These are phyloP conservation scores for Amphiura filiformis DNA, from an alignment of 35 echinoderm and acorn worm genomes.

Conservation along the genomic window DNA sequence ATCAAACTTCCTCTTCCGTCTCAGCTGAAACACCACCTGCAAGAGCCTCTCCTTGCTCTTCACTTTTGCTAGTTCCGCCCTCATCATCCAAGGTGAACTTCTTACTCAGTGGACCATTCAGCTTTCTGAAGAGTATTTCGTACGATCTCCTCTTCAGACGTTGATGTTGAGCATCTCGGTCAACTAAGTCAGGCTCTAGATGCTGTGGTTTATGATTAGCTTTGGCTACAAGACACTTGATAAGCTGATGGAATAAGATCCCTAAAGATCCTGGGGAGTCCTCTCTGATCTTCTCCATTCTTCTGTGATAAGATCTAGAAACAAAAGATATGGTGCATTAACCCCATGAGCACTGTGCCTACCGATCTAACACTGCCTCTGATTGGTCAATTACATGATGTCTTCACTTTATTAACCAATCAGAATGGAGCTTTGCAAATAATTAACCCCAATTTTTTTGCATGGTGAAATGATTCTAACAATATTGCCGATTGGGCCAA, in stretches of 20 bases:
- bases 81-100: not conserved
- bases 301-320: no score
- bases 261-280: not conserved
- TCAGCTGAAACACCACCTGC: constrained; percentile 20
- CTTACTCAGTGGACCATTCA: constrained; percentile 44
- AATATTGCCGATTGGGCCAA: no score
- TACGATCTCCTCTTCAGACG: constrained; percentile 8
- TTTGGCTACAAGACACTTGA: not conserved
- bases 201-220: not conserved
- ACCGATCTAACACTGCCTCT: no score
- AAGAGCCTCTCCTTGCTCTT: constrained; percentile 25
- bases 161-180: not conserved
- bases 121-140: constrained; percentile 19
- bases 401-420: no score
- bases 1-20: constrained; percentile 39
- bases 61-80: not conserved
- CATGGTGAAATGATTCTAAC: no score
- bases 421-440: no score
- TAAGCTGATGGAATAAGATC: not conserved
- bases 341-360: no score
- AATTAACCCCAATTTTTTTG: no score
- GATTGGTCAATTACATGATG: no score
- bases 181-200: not conserved
- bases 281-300: no score
- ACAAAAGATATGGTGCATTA: no score